Evolutionary conservation across 2,113 vertebrate species (phyloP).

Genomic region (Otus sunia): DNA sequence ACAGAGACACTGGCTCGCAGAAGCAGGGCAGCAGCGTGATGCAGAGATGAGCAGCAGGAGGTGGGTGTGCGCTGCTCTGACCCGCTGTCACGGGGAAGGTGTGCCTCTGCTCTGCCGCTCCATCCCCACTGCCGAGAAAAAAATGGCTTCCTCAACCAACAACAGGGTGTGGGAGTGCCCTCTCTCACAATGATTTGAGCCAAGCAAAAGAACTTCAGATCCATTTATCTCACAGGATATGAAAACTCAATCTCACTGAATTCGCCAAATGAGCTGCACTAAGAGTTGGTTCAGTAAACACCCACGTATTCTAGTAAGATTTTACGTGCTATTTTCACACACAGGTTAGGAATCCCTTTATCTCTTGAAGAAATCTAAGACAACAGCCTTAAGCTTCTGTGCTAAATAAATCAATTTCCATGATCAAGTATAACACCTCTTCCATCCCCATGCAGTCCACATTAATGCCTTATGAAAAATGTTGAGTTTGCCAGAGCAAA

Average conservation of each 20-base stretch:
- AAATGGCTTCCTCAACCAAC: background rate
- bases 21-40: background rate
- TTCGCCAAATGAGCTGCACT: background rate
- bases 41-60: background rate
- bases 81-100: background rate
- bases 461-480: background rate
- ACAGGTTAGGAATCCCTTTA: background rate
- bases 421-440: background rate
- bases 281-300: background rate
- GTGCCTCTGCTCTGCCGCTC: background rate
- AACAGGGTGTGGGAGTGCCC: background rate
- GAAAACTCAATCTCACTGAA: background rate
- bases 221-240: background rate
- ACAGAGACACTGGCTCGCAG: background rate
- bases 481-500: background rate
- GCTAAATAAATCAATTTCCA: background rate
- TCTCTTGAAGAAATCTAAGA: background rate
- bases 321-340: background rate
- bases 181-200: background rate
- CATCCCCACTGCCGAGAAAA: background rate
- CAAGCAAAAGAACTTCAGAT: background rate
- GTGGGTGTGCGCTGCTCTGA: background rate
- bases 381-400: background rate
- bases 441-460: background rate
- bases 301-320: fast-evolving